Conservation (phyloP, 2,888 invertebrate species). For the Polietes domitor region DNA sequence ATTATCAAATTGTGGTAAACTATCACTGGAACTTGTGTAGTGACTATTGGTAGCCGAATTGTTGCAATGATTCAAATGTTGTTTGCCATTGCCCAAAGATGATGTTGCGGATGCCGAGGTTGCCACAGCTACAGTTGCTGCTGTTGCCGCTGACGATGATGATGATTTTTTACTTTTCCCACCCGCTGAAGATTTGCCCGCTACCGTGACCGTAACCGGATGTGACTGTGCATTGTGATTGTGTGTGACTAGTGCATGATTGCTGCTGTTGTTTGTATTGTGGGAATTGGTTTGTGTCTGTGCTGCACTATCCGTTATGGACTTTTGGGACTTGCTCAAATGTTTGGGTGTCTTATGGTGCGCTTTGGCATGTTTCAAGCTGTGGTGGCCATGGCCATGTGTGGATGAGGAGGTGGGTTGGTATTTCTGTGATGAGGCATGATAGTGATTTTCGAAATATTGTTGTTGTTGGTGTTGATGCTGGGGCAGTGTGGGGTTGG, state of each 20-base stretch:
- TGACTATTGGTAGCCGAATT: constrained; percentile 70
- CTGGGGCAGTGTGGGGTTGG: constrained; percentile 71
- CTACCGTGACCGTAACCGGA: not conserved
- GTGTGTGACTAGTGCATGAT: constrained; percentile 68
- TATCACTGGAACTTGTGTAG: constrained; percentile 79
- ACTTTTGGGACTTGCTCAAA: constrained; percentile 66
- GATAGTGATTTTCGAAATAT: constrained; percentile 77
- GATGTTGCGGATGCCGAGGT: not conserved
- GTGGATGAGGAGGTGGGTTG: constrained; percentile 64
- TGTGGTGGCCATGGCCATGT: constrained; percentile 73
- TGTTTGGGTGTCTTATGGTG: constrained; percentile 64
- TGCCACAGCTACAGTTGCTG: not conserved
- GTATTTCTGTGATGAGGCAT: constrained; percentile 67
- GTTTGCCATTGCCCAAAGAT: constrained; percentile 15
- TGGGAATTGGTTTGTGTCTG: constrained; percentile 55
- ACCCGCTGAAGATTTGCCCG: constrained; percentile 50
- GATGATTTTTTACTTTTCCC: constrained; percentile 55
- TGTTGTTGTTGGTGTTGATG: constrained; percentile 72
- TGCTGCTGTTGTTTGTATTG: constrained; percentile 35
- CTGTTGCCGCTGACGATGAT: constrained; percentile 2
- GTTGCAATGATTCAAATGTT: constrained; percentile 57
- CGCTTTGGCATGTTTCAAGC: constrained; percentile 73
- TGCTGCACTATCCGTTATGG: constrained; percentile 61
- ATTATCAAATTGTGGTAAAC: constrained; percentile 79
- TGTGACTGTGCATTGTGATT: constrained; percentile 7